Percentiles rank a stretch among this genome's conserved stretches.
Conservation (phyloP, 2,888 invertebrate genomes). For the Chrysopilus asiliformis region DNA sequence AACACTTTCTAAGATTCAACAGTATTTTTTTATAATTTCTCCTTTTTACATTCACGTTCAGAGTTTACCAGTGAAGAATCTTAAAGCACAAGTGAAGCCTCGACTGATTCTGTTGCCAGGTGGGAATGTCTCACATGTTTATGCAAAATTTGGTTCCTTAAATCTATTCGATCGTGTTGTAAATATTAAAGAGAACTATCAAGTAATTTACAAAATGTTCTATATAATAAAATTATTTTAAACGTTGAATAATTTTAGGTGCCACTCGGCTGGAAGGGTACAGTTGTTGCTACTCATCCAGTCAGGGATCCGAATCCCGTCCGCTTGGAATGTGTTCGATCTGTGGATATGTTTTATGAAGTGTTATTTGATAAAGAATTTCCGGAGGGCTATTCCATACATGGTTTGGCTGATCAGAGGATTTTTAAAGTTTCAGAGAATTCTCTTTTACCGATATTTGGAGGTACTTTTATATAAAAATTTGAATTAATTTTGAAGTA, state of each 20-base stretch:
- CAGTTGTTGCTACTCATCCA: conserved; percentile 56
- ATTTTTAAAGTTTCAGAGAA: too few species aligned
- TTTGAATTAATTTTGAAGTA: too few species aligned
- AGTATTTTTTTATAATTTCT: not conserved
- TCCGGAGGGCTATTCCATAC: conserved; percentile 41
- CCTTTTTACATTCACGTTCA: conserved; percentile 7
- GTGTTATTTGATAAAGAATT: conserved; percentile 71
- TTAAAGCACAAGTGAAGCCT: conserved; percentile 67
- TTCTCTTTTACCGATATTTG: too few species aligned
- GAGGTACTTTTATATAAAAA: too few species aligned
- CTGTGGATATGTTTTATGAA: conserved; percentile 51
- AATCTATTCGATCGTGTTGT: conserved; percentile 73
- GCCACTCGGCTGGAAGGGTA: conserved; percentile 72
- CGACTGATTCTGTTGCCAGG: conserved; percentile 48
- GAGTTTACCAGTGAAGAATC: conserved; percentile 36
- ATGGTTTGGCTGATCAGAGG: conserved; percentile 27
- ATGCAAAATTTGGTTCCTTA: conserved; percentile 19
- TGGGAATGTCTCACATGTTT: conserved; percentile 38
- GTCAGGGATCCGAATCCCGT: conserved; percentile 33
- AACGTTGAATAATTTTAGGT: conserved; percentile 27
- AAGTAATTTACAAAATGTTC: conserved; percentile 31
- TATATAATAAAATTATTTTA: conserved; percentile 2
- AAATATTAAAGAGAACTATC: conserved; percentile 55
- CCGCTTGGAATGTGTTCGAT: conserved; percentile 40
- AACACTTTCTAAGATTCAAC: conserved; percentile 16